Evolutionary conservation across 1,140 invertebrate species (phyloP).

Genomic region (Aethina tumida): DNA sequence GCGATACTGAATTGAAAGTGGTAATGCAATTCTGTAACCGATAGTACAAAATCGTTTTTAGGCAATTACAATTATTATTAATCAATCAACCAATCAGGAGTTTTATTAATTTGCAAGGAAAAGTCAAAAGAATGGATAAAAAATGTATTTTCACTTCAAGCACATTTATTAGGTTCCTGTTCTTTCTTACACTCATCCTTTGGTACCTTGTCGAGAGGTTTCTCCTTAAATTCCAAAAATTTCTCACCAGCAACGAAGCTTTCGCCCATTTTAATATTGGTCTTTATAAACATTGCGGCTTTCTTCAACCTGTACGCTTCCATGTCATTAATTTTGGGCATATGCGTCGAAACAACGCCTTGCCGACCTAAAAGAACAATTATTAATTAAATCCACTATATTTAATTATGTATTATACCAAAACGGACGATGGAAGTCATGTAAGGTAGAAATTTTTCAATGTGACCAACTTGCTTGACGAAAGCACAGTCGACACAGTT

Average conservation of each 20-base stretch:
- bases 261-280: conserved; percentile 21
- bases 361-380: conserved; percentile 19
- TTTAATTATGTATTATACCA: conserved; percentile 17
- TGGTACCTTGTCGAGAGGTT: too few species aligned
- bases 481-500: conserved; percentile 29
- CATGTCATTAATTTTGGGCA: conserved; percentile 25
- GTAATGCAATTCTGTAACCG: too few species aligned
- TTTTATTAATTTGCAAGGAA: too few species aligned
- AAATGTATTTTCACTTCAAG: too few species aligned
- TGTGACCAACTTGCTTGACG: conserved; percentile 28
- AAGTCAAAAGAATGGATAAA: too few species aligned
- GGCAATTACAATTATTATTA: too few species aligned
- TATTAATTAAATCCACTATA: not conserved
- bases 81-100: too few species aligned
- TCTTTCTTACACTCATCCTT: too few species aligned
- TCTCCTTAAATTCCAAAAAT: too few species aligned
- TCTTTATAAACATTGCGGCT: conserved; percentile 12
- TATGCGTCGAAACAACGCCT: conserved; percentile 23
- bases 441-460: conserved; percentile 29
- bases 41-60: too few species aligned
- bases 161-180: too few species aligned
- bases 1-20: too few species aligned
- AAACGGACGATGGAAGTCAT: conserved; percentile 31
- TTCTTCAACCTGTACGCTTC: conserved; percentile 21
- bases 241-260: conserved; percentile 18